phyloP scores from a whole-genome alignment of 2,888 invertebrate species.

The Penaeus monodon region DNA sequence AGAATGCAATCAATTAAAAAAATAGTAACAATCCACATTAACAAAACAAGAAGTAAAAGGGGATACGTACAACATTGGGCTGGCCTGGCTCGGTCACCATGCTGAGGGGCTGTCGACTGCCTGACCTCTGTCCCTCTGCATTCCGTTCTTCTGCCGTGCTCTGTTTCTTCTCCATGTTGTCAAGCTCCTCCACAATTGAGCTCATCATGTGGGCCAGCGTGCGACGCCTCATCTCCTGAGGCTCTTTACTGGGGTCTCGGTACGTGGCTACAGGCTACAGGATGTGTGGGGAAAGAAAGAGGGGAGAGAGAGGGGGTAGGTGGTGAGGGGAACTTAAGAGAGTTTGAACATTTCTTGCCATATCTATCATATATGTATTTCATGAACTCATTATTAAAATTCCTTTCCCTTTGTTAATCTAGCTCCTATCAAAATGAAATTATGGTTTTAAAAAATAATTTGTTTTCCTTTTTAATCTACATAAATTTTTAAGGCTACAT shows the following conservation, averaged over 20 bases:
- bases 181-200: conserved; percentile 57
- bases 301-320: not conserved
- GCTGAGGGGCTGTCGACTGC: not conserved
- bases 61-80: no score
- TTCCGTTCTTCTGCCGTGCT: not conserved
- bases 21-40: no score
- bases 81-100: no score
- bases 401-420: no score
- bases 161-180: conserved; percentile 51
- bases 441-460: no score
- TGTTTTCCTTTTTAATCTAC: no score
- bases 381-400: no score
- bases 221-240: conserved; percentile 42
- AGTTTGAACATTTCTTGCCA: no score
- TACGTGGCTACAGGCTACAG: conserved; percentile 52
- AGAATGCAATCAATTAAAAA: no score
- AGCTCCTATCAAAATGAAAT: no score
- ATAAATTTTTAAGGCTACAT: not conserved
- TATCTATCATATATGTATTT: no score
- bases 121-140: not conserved
- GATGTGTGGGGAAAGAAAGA: not conserved
- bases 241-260: conserved; percentile 56
- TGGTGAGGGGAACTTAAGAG: not conserved
- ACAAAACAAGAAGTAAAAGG: no score
- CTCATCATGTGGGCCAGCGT: conserved; percentile 60